Evolutionary conservation across 2,797 vertebrate genomes (phyloP), one percentile per base, ranked within the genome.

Genomic region (Adrianichthys oophorus): DNA sequence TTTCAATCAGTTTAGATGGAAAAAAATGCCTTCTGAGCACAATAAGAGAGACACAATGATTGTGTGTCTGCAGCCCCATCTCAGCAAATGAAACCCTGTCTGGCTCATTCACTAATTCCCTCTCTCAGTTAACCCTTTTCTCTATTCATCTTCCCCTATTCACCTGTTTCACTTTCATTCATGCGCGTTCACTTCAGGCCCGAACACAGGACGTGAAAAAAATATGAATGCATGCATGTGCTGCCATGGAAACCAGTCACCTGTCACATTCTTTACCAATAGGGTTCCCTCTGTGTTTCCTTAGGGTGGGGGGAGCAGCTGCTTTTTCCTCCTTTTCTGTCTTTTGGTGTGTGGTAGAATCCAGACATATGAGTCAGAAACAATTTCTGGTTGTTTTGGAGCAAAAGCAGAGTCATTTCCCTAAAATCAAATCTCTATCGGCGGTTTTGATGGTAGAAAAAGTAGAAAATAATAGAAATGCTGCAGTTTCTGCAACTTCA

Each of bases 241-340:
- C 70, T 86, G 77, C 72, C 77, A 87, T 87, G 80, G 84, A 69
- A 85, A 85, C 82, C 0, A 43, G 70, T 84, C 83, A 85, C 78
- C 66, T 86, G 85, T 74, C 67, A 70, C 49, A 15, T 4, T 76
- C 70, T 78, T 76, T 77, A 81, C 82, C 78, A 83, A 84, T 81
- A 60, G 74, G 84, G 76, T 75, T 81, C 79, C 70, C 72, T 62
- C 50, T 32, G 18, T 29, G 5, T 18, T 12, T 56, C 26, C 32
- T 19, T 0, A 7, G 50, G n/a, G 44, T 17, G 46, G 48, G 52
- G 61, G 62, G 32, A 41, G 46, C 51, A 47, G 44, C 56, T 66
- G 47, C 37, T 54, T 45, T 43, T 45, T 53, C 49, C 48, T 24
- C 44, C 26, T 66, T 19, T 56, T 62, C 68, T 61, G 41, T 60